Evolutionary conservation across 1,140 invertebrate species (phyloP).

Genomic region (Ylistrum balloti): DNA sequence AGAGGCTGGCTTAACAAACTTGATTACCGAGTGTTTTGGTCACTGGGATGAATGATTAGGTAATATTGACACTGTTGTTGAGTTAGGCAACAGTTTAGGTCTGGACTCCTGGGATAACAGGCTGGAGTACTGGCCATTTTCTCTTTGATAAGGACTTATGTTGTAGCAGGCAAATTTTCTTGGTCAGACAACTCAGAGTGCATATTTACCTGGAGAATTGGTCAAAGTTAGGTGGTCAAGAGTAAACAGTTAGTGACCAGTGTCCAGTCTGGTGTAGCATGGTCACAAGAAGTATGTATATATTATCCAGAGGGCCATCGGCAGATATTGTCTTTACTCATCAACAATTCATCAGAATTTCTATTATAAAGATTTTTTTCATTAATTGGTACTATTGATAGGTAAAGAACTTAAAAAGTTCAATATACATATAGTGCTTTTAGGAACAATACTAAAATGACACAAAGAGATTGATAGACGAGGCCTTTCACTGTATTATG

Average conservation of each 20-base stretch:
- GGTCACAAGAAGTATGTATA: no score
- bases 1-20: conserved; percentile 37
- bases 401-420: no score
- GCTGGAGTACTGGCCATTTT: background rate
- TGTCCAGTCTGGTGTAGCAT: background rate
- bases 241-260: background rate
- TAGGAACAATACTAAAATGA: no score
- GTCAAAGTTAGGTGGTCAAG: background rate
- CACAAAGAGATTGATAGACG: no score
- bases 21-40: background rate
- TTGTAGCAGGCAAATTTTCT: background rate
- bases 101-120: background rate
- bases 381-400: no score
- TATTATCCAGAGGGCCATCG: background rate
- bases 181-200: background rate
- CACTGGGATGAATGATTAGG: background rate
- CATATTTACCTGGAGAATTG: background rate
- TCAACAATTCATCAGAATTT: no score
- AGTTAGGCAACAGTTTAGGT: no score
- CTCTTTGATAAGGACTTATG: background rate
- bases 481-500: no score
- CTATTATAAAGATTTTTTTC: no score
- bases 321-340: background rate
- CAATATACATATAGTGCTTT: no score
- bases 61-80: background rate